These are phyloP conservation scores for Tetrax tetrax DNA, from an alignment of 2,113 vertebrate species.

Conservation along the genomic window DNA sequence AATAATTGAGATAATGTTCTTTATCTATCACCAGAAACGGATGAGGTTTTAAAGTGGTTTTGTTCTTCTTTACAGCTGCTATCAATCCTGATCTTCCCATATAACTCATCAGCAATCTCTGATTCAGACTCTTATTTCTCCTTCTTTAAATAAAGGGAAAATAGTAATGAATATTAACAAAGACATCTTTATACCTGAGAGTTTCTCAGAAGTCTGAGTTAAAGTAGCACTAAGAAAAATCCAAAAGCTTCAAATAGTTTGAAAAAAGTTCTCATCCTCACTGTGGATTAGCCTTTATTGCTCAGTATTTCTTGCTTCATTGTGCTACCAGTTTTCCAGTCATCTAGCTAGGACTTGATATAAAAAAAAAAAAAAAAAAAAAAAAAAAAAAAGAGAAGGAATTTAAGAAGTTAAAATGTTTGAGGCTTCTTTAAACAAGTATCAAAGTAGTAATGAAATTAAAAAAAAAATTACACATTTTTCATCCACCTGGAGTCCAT, in stretches of 20 bases:
- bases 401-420: not conserved
- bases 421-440: not conserved
- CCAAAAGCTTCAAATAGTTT: not conserved
- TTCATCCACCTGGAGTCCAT: not conserved
- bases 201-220: not conserved
- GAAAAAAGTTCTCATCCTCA: not conserved
- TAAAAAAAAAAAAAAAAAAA: not conserved
- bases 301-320: not conserved
- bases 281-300: not conserved
- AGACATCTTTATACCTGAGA: not conserved
- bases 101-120: conserved; percentile 10
- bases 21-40: conserved; percentile 15
- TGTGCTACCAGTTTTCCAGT: not conserved
- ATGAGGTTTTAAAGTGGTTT: not conserved
- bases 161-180: conserved; percentile 20
- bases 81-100: conserved; percentile 33
- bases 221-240: not conserved
- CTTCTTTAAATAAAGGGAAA: conserved; percentile 6
- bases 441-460: not conserved
- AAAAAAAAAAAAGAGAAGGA: not conserved
- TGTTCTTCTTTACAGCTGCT: conserved; percentile 9
- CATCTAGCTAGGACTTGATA: not conserved
- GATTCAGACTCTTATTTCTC: not conserved
- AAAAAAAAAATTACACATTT: not conserved
- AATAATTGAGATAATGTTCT: conserved; percentile 11